Conservation (phyloP, 2,113 vertebrate genomes). For the Phylloscopus whistleri region DNA sequence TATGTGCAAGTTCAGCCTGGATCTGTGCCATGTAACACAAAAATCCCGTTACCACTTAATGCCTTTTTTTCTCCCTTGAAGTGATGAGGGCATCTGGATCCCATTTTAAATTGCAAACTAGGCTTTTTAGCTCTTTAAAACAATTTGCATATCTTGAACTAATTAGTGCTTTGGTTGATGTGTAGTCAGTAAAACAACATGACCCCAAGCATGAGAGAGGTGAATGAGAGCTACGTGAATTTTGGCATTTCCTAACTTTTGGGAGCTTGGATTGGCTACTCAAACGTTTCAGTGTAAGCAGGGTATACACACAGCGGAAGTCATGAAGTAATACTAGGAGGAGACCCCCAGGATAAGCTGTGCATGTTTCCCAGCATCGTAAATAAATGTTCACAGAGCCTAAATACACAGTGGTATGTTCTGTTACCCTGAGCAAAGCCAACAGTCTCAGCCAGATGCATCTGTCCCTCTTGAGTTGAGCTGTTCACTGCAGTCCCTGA, state of each 20-base stretch:
- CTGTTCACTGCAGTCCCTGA: neutral
- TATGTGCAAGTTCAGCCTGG: slow-evolving; percentile 49
- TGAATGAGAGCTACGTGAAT: neutral
- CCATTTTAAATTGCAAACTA: slow-evolving; percentile 50
- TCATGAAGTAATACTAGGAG: neutral
- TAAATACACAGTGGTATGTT: neutral
- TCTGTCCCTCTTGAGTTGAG: neutral
- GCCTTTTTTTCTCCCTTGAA: slow-evolving; percentile 23
- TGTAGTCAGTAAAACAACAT: slow-evolving; percentile 46
- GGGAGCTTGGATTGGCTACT: neutral
- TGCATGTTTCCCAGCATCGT: neutral
- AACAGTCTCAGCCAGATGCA: neutral
- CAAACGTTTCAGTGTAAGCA: neutral
- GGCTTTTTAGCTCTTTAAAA: slow-evolving; percentile 46
- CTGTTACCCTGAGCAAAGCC: neutral
- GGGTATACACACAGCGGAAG: neutral
- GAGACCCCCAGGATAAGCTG: neutral
- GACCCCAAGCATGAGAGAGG: slow-evolving; percentile 35
- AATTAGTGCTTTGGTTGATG: slow-evolving; percentile 57
- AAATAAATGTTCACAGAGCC: neutral
- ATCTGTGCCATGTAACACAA: slow-evolving; percentile 11
- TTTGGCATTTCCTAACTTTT: slow-evolving; percentile 8
- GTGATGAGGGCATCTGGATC: slow-evolving; percentile 40
- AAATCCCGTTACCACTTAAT: slow-evolving; percentile 53
- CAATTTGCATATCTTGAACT: slow-evolving; percentile 58